A percentile compares a stretch with the other conserved stretches of the same genome.
phyloP scores from a whole-genome alignment of 2,113 vertebrate genomes.

The Onychostruthus taczanowskii region DNA sequence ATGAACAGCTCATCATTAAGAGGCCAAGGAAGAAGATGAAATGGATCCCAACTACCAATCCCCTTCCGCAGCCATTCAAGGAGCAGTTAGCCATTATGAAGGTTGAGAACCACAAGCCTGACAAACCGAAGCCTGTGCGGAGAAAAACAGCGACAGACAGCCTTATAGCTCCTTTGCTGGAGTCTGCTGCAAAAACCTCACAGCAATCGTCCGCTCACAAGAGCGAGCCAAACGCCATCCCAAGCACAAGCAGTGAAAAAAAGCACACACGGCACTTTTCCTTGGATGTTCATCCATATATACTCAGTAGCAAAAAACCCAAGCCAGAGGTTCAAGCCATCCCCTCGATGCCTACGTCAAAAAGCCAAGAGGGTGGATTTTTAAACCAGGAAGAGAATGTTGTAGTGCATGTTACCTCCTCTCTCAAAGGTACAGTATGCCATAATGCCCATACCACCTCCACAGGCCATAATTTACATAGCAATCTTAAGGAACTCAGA shows the following conservation, averaged over 20 bases:
- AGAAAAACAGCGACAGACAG: conserved; percentile 88
- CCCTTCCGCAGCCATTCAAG: conserved; percentile 95
- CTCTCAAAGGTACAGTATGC: conserved; percentile 77
- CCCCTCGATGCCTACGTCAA: conserved; percentile 79
- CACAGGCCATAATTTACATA: not conserved
- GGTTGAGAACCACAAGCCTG: conserved; percentile 89
- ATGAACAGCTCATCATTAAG: conserved; percentile 90
- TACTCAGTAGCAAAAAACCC: conserved; percentile 89
- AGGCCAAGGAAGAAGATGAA: conserved; percentile 95
- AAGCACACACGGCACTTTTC: conserved; percentile 95
- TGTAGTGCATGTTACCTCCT: conserved; percentile 57
- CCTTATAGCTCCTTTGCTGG: conserved; percentile 88
- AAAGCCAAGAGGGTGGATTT: conserved; percentile 86
- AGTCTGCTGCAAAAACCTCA: conserved; percentile 81
- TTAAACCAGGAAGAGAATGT: conserved; percentile 75
- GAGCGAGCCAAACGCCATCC: conserved; percentile 59
- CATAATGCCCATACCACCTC: not conserved
- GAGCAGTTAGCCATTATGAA: conserved; percentile 88
- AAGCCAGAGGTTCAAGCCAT: conserved; percentile 79
- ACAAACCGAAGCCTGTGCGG: conserved; percentile 90
- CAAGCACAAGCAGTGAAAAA: conserved; percentile 77
- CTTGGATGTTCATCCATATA: conserved; percentile 94
- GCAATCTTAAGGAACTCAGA: not conserved
- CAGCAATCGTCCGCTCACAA: conserved; percentile 76
- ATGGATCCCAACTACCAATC: conserved; percentile 91